Conservation (phyloP, 2,113 vertebrate species). For the Pedetes capensis region DNA sequence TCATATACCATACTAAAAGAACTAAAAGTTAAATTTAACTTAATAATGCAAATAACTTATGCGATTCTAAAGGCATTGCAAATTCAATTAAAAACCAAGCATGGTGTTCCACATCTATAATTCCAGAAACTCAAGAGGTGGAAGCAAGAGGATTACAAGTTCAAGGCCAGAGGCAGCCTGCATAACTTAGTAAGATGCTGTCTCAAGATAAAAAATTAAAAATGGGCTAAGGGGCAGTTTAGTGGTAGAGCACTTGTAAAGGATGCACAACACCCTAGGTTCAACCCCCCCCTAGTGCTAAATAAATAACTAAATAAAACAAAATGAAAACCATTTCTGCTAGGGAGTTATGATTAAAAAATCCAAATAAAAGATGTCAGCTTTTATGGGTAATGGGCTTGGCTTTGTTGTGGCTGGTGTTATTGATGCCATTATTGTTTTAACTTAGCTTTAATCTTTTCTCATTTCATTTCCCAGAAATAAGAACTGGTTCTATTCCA, state of each 20-base stretch:
- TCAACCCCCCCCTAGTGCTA: too few species aligned
- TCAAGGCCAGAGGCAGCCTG: too few species aligned
- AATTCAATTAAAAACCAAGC: constrained; percentile 29
- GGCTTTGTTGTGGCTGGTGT: neutral
- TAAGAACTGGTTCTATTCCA: constrained; percentile 17
- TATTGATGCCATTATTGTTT: neutral
- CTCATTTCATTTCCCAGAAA: constrained; percentile 63
- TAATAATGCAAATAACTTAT: neutral
- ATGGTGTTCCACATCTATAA: too few species aligned
- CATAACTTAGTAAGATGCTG: too few species aligned
- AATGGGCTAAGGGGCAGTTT: too few species aligned
- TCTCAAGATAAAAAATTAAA: too few species aligned
- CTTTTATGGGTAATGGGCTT: neutral
- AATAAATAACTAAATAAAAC: too few species aligned
- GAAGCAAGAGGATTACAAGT: too few species aligned
- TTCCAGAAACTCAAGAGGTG: too few species aligned
- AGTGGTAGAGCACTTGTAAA: too few species aligned
- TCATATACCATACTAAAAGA: neutral
- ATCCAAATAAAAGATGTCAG: neutral
- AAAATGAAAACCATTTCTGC: too few species aligned
- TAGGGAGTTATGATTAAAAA: constrained; percentile 29
- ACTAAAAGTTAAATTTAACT: constrained; percentile 3
- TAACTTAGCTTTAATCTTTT: constrained; percentile 43
- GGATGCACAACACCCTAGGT: too few species aligned
- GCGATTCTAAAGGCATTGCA: constrained; percentile 23